Conservation (phyloP, 2,113 vertebrate species). For the Ceyx melanurus region DNA sequence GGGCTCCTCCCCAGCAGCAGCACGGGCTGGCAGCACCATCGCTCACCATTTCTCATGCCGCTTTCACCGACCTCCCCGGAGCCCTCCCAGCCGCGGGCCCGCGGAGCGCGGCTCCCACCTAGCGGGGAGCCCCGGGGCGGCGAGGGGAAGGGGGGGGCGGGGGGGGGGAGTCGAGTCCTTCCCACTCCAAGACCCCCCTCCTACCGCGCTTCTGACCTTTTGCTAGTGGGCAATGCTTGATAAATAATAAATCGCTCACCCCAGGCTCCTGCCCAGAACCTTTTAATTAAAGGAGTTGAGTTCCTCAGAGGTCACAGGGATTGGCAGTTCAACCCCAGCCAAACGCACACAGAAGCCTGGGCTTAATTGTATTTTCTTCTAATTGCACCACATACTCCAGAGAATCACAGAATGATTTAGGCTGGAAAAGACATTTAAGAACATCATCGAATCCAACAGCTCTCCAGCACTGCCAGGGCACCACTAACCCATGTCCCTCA, state of each 20-base stretch:
- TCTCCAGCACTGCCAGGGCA: background rate
- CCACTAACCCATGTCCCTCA: background rate
- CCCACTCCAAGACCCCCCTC: background rate
- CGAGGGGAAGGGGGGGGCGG: too few species aligned
- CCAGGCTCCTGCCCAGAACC: background rate
- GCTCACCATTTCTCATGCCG: rapidly evolving
- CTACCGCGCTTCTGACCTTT: slow-evolving; percentile 58
- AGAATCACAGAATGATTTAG: background rate
- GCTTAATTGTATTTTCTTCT: background rate
- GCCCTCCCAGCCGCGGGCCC: too few species aligned
- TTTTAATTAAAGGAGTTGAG: slow-evolving; percentile 11
- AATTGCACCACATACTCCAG: background rate
- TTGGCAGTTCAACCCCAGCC: background rate
- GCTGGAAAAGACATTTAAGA: background rate
- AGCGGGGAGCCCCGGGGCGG: background rate
- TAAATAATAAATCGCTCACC: slow-evolving; percentile 69
- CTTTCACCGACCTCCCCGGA: background rate
- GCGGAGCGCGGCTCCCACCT: slow-evolving; percentile 23
- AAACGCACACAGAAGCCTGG: background rate
- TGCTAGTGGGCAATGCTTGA: slow-evolving; percentile 46
- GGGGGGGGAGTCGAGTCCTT: background rate
- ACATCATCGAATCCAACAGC: background rate
- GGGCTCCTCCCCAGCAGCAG: rapidly evolving
- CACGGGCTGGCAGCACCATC: rapidly evolving
- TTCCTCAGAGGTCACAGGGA: background rate